Percentiles rank a stretch among this genome's conserved stretches.
phyloP scores from a whole-genome alignment of 37 sponge, comb jelly and placozoan genomes.

The Theonella swinhoei region DNA sequence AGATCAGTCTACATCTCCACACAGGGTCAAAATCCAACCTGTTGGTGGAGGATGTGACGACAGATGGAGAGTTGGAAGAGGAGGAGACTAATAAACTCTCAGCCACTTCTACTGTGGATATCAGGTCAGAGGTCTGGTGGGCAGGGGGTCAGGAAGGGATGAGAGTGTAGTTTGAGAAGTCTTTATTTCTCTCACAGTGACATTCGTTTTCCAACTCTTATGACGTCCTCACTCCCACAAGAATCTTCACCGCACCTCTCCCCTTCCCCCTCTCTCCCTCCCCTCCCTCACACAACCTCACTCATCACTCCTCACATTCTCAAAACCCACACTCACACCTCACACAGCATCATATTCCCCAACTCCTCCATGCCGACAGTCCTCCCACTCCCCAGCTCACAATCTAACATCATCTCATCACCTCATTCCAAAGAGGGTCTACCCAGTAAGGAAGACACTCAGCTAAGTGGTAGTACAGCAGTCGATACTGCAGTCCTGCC shows the following conservation, averaged over 20 bases:
- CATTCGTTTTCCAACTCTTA: background rate
- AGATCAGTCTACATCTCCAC: background rate
- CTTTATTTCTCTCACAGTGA: background rate
- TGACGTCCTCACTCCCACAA: background rate
- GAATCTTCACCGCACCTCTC: background rate
- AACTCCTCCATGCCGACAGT: background rate
- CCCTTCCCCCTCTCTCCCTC: background rate
- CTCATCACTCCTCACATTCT: background rate
- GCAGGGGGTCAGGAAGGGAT: no score
- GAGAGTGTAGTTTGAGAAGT: background rate
- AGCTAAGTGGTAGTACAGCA: no score
- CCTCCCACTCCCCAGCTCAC: background rate
- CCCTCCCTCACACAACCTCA: background rate
- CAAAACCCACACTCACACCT: background rate
- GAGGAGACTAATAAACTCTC: no score
- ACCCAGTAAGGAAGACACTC: no score
- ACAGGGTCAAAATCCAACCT: slow-evolving; percentile 65
- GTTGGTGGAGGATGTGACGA: slow-evolving; percentile 19
- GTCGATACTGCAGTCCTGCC: background rate
- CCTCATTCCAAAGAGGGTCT: no score
- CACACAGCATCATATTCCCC: background rate
- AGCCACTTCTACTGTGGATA: background rate
- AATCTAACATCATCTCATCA: no score
- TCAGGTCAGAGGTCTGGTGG: background rate
- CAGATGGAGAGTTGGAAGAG: background rate